A percentile compares a stretch with the other conserved stretches of the same genome.
Conservation (phyloP, 1,140 invertebrate genomes). For the Ooceraea biroi region DNA sequence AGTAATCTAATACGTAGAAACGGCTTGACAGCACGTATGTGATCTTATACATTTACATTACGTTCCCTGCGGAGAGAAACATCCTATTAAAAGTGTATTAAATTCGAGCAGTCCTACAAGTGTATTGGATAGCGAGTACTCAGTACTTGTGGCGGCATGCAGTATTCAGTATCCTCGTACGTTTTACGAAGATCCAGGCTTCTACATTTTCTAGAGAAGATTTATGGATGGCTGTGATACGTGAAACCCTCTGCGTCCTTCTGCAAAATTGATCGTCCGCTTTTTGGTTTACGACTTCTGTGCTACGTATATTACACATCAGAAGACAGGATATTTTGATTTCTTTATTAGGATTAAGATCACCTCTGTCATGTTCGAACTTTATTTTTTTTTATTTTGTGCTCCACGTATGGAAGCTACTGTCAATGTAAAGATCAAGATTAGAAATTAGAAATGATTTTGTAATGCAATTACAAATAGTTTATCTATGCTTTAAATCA, state of each 20-base stretch:
- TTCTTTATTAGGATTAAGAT: slow-evolving; percentile 20
- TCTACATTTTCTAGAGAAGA: slow-evolving; percentile 27
- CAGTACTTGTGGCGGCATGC: neutral
- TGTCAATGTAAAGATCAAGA: neutral
- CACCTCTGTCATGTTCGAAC: neutral
- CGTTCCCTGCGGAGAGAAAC: neutral
- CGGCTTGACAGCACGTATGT: neutral
- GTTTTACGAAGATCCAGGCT: slow-evolving; percentile 20
- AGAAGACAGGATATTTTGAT: neutral
- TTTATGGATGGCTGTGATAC: slow-evolving; percentile 42
- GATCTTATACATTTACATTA: neutral
- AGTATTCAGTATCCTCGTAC: slow-evolving; percentile 1
- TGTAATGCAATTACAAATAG: too few relatives aligned
- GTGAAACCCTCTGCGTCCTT: slow-evolving; percentile 19
- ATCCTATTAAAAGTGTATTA: slow-evolving; percentile 1
- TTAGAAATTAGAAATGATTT: too few relatives aligned
- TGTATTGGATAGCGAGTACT: neutral
- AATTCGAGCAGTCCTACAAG: neutral
- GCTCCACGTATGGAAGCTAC: neutral
- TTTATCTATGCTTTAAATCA: too few relatives aligned
- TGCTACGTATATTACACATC: neutral
- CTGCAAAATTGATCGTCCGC: slow-evolving; percentile 42
- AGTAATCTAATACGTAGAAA: neutral
- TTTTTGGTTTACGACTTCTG: slow-evolving; percentile 39
- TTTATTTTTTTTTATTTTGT: slow-evolving; percentile 30